Conservation (phyloP, 35 echinoderm and acorn worm genomes). For the Patiria miniata region DNA sequence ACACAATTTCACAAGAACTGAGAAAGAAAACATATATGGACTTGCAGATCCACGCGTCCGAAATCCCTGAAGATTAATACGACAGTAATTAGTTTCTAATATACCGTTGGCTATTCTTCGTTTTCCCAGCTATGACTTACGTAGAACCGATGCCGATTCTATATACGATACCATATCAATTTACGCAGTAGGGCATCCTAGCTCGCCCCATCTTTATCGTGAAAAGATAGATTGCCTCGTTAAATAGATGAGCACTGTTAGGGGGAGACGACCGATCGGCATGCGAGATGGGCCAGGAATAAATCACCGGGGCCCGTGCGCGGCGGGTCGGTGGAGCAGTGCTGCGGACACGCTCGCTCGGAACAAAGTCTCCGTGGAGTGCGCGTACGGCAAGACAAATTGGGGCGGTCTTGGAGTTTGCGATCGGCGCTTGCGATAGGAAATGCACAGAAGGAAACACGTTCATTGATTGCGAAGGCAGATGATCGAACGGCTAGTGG, state of each 20-base stretch:
- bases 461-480: too few relatives aligned
- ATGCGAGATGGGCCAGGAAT: neutral
- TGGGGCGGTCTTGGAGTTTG: too few relatives aligned
- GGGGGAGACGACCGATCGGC: neutral
- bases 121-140: neutral
- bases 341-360: neutral
- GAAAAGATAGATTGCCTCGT: neutral
- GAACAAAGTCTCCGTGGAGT: neutral
- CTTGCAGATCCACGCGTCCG: neutral
- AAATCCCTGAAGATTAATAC: neutral
- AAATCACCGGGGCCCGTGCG: constrained; percentile 2
- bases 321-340: neutral
- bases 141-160: neutral
- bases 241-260: neutral
- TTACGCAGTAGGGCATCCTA: neutral
- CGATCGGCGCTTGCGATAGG: too few relatives aligned
- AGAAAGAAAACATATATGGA: too few relatives aligned
- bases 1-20: too few relatives aligned
- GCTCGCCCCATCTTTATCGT: neutral
- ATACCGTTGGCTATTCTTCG: neutral
- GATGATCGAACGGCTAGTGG: too few relatives aligned
- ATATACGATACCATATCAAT: neutral
- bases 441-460: too few relatives aligned
- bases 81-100: constrained; percentile 22
- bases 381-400: neutral